Base-by-base conservation (phyloP, 2,113 vertebrate genomes). In the Pomatorhinus ruficollis region DNA sequence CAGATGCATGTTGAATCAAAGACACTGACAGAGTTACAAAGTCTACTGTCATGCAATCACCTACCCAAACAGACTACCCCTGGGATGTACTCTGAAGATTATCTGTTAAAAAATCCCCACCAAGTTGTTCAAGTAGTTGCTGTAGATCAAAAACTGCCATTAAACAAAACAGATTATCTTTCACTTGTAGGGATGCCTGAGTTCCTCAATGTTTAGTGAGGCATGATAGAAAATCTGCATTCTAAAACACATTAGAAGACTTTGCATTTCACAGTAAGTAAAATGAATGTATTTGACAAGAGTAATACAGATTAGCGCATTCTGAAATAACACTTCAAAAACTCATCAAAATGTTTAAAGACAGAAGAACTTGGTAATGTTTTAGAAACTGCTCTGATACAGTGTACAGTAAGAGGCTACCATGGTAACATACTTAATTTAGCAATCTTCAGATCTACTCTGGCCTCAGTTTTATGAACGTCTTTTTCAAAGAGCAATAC, bases 371-470 rank as follows among this genome's bases (percentile, higher is more conserved):
- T 69, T 2, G 3, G 25, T 59, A 42, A 28, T 42, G 30, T 65
- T 95, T 83, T 65, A 50, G 59, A 74, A 76, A 42, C 45, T 61
- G 14, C 23, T 87, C 45, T 70, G 45, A 63, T 74, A 40, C 25
- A 80, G 39, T 83, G 87, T 92, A 65, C 44, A 77, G 22, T 69
- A 17, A 85, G 47, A 3, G 2, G 76, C 45, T 93, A 70, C 92
- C 72, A 72, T 72, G 53, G 88, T 74, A 92, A 90, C 59, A 14
- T 71, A 52, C 47, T 69, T 87, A 90, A 87, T 85, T 85, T 49
- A 85, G 45, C 45, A 53, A 22, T 83, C 50, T 94, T 86, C 57
- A 76, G 31, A 71, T 83, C 63, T 57, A 33, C 37, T 24, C 42
- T 69, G 63, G 31, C 53, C 64, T 70, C 82, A 88, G 30, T 77